These are phyloP conservation scores for Drosophila aff. DNA, from an alignment of 1,140 invertebrate genomes.

Conservation along the genomic window DNA sequence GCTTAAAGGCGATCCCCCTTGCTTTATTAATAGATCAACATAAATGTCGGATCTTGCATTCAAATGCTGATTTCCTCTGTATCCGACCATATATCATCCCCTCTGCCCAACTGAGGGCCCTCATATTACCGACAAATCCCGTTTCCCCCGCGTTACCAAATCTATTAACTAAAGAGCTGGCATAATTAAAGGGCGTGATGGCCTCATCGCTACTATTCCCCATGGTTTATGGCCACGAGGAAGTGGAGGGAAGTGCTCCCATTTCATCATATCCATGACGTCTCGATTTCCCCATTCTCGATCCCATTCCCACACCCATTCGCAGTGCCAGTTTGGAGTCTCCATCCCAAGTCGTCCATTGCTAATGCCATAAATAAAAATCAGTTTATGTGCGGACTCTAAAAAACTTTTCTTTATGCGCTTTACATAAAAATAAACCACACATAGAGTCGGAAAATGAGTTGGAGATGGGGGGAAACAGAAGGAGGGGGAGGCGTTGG, in stretches of 20 bases:
- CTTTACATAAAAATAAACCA: slow-evolving; percentile 81
- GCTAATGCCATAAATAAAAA: slow-evolving; percentile 75
- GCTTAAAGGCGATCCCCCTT: slow-evolving; percentile 41
- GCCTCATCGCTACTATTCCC: slow-evolving; percentile 43
- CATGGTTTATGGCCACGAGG: slow-evolving; percentile 10
- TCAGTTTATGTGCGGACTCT: slow-evolving; percentile 79
- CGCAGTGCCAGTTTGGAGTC: slow-evolving; percentile 25
- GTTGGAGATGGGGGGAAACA: slow-evolving; percentile 13
- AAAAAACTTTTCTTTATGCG: slow-evolving; percentile 81
- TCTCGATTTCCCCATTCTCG: slow-evolving; percentile 68
- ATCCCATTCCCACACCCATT: slow-evolving; percentile 14
- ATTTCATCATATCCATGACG: slow-evolving; percentile 74
- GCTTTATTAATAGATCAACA: slow-evolving; percentile 79
- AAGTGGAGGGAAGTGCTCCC: slow-evolving; percentile 56
- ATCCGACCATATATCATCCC: slow-evolving; percentile 48
- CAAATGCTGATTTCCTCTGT: slow-evolving; percentile 66
- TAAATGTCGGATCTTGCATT: slow-evolving; percentile 70
- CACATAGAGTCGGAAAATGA: slow-evolving; percentile 45
- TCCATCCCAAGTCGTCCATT: slow-evolving; percentile 44
- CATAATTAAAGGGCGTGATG: slow-evolving; percentile 81
- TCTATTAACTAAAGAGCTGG: slow-evolving; percentile 81
- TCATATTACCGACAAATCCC: slow-evolving; percentile 51
- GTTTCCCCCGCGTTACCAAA: slow-evolving; percentile 64
- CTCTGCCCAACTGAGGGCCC: slow-evolving; percentile 19
- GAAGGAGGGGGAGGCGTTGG: background rate